phyloP scores from a whole-genome alignment of 2,888 invertebrate genomes.

The Steinernema hermaphroditum region DNA sequence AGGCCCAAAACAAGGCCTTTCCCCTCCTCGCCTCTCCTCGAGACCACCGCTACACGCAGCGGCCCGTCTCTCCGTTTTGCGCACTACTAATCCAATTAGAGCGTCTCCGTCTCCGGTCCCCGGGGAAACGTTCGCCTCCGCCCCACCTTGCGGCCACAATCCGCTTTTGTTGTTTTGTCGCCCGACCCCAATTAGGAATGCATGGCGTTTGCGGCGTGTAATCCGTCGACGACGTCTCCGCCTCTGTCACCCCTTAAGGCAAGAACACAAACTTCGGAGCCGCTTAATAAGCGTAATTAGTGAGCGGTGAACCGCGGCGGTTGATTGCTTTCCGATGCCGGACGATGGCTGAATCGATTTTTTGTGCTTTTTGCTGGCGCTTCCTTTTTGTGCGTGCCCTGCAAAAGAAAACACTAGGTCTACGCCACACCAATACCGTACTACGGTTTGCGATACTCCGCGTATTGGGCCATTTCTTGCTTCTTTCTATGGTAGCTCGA shows the following conservation, averaged over 20 bases:
- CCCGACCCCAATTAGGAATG: not conserved
- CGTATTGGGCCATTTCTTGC: no score
- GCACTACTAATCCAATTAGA: conserved; percentile 25
- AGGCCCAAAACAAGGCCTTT: not conserved
- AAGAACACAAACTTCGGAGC: no score
- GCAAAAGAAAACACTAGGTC: no score
- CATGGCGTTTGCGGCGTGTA: not conserved
- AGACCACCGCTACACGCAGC: not conserved
- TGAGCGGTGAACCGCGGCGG: conserved; percentile 4
- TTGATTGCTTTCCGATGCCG: not conserved
- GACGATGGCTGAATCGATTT: not conserved
- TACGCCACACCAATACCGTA: no score
- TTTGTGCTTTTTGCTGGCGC: no score
- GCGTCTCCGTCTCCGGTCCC: not conserved
- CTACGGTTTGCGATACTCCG: no score
- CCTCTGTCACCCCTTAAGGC: no score
- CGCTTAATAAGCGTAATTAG: conserved; percentile 20
- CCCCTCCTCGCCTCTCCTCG: not conserved
- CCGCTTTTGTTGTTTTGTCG: conserved; percentile 19
- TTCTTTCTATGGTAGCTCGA: no score
- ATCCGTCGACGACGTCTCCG: not conserved
- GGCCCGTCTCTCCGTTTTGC: not conserved
- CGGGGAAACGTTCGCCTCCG: not conserved
- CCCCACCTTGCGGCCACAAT: not conserved
- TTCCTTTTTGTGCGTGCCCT: no score